A percentile compares a stretch with the other conserved stretches of the same genome.
These are phyloP conservation scores for Apodemia duryi DNA, from an alignment of 2,888 invertebrate genomes.

Conservation along the genomic window DNA sequence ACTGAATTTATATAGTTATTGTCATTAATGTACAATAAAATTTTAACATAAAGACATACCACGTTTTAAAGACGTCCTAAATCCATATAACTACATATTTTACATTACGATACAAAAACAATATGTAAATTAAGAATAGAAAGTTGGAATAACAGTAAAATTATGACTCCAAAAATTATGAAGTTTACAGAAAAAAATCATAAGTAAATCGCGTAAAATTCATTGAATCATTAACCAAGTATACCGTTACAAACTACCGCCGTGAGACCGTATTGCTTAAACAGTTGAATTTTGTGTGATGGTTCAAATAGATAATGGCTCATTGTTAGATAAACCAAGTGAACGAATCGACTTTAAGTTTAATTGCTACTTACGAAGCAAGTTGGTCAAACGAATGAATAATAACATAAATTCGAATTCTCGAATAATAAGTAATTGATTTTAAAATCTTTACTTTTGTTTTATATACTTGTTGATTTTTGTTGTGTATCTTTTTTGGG, in stretches of 20 bases:
- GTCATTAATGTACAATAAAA: constrained; percentile 1
- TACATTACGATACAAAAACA: not conserved
- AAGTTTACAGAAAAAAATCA: constrained; percentile 18
- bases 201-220: constrained; percentile 35
- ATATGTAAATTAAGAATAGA: constrained; percentile 17
- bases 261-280: constrained; percentile 39
- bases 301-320: constrained; percentile 44
- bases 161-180: not conserved
- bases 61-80: not conserved
- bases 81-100: not conserved
- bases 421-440: constrained; percentile 16
- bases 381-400: constrained; percentile 31
- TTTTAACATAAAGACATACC: not conserved
- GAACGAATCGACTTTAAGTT: constrained; percentile 37
- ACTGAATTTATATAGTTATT: not conserved
- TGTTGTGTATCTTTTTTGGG: no score
- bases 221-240: constrained; percentile 39
- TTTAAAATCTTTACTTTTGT: constrained; percentile 3
- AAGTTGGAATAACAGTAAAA: constrained; percentile 20
- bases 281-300: constrained; percentile 40
- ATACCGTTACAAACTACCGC: constrained; percentile 36
- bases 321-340: constrained; percentile 39
- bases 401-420: constrained; percentile 28
- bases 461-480: no score
- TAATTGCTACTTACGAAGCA: constrained; percentile 40